A percentile compares a stretch with the other conserved stretches of the same genome.
Evolutionary conservation across 2,888 invertebrate species (phyloP).

Genomic region (Lasioglossum oenotherae): DNA sequence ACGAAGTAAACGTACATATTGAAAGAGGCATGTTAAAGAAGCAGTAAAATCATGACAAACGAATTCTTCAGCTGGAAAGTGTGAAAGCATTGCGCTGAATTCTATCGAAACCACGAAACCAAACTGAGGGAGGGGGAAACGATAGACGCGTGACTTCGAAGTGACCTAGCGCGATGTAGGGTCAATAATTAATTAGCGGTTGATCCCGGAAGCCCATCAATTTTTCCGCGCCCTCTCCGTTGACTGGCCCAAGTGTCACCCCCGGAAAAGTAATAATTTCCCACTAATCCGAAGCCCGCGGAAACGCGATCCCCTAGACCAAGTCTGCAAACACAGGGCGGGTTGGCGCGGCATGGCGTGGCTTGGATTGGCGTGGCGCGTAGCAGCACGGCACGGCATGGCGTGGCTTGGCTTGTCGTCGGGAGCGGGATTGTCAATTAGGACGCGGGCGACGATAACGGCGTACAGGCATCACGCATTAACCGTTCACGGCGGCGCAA

Average conservation of each 20-base stretch:
- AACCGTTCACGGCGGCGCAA: constrained; percentile 39
- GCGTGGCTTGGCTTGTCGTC: not conserved
- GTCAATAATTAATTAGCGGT: not conserved
- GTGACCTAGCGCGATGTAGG: not conserved
- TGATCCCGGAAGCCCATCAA: not conserved
- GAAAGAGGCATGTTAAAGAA: not conserved
- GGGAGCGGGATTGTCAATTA: constrained; percentile 40
- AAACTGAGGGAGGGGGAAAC: not conserved
- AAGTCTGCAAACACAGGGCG: constrained; percentile 20
- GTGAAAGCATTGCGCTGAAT: not conserved
- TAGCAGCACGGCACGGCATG: too few species aligned
- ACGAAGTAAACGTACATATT: not conserved
- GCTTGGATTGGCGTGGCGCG: too few species aligned
- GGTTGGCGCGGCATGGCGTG: not conserved
- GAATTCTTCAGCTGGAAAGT: not conserved
- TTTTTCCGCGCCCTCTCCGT: not conserved
- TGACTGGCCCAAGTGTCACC: not conserved
- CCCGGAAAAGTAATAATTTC: constrained; percentile 14
- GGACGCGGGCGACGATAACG: constrained; percentile 37
- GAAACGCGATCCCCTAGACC: not conserved
- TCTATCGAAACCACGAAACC: not conserved
- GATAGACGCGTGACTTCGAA: not conserved
- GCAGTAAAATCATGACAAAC: not conserved
- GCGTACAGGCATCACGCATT: constrained; percentile 45
- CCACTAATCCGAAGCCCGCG: constrained; percentile 27